Conservation (phyloP, 2,797 vertebrate species). For the Phataginus tricuspis region DNA sequence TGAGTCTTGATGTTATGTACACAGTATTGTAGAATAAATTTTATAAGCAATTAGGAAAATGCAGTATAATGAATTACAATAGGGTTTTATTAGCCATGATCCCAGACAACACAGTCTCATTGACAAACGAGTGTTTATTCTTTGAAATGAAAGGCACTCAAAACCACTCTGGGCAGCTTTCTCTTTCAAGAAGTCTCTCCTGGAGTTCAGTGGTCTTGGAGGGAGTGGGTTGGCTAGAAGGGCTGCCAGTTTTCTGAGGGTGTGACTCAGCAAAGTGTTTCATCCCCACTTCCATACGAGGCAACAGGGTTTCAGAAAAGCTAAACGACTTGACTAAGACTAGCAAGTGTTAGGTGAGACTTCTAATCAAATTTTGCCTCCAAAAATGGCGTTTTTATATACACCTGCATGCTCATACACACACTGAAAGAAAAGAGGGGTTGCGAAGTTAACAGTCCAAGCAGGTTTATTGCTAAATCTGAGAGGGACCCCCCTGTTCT, state of each 20-base stretch:
- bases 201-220: background rate
- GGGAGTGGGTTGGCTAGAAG: background rate
- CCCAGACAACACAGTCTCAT: background rate
- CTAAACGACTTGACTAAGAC: background rate
- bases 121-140: background rate
- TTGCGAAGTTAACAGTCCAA: no score
- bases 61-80: background rate
- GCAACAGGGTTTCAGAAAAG: background rate
- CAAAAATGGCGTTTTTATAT: background rate
- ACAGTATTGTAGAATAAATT: background rate
- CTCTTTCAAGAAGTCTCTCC: background rate
- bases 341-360: background rate
- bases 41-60: slow-evolving; percentile 39
- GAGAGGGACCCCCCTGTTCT: no score
- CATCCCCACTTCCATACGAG: background rate
- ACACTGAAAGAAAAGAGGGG: no score
- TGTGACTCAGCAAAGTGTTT: background rate
- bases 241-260: background rate
- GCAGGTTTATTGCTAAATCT: no score
- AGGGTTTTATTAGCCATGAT: background rate
- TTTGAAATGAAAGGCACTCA: background rate
- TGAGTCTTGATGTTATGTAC: background rate
- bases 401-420: rapidly evolving
- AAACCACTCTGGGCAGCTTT: background rate
- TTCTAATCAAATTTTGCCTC: background rate